phyloP scores from a whole-genome alignment of 2,888 invertebrate genomes.

The Mechanitis mazaeus region DNA sequence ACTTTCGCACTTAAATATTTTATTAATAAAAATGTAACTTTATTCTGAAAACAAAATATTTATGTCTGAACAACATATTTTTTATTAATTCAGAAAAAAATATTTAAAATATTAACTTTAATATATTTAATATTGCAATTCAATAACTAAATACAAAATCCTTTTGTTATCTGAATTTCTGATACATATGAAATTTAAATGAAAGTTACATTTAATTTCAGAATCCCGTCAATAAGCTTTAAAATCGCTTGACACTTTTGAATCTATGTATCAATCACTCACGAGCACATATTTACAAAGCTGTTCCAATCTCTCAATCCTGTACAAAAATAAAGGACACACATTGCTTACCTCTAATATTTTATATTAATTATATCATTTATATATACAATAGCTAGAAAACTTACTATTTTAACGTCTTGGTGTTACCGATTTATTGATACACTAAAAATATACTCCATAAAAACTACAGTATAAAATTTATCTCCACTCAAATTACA shows the following conservation, averaged over 20 bases:
- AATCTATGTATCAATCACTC: constrained; percentile 22
- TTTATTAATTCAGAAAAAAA: no score
- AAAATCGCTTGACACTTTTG: background rate
- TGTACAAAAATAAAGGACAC: constrained; percentile 54
- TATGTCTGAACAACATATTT: no score
- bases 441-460: constrained; percentile 41
- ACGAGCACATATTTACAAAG: constrained; percentile 38
- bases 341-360: constrained; percentile 27
- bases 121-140: no score
- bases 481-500: constrained; percentile 54
- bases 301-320: constrained; percentile 27
- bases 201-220: background rate
- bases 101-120: no score
- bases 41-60: no score
- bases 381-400: constrained; percentile 52
- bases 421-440: constrained; percentile 66
- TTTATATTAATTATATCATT: constrained; percentile 21
- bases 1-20: no score
- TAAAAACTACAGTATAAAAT: constrained; percentile 65
- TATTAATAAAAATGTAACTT: no score
- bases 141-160: background rate
- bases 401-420: constrained; percentile 48
- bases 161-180: background rate
- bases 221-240: background rate
- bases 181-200: background rate